Evolutionary conservation across 2,113 vertebrate species (phyloP).

Genomic region (Neotragus moschatus): DNA sequence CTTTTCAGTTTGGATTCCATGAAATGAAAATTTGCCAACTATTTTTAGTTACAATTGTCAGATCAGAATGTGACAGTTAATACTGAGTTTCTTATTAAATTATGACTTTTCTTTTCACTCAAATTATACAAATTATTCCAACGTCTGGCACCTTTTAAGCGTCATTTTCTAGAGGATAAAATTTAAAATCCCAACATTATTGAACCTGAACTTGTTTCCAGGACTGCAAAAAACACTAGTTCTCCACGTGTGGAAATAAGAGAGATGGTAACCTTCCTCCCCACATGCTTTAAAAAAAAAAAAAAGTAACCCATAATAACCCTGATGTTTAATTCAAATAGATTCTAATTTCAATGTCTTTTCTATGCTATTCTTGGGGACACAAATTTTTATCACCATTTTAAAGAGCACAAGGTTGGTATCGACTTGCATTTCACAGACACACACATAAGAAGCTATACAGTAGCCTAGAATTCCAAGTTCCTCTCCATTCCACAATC

Average conservation of each 20-base stretch:
- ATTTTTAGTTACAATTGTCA: neutral
- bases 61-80: neutral
- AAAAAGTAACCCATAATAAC: neutral
- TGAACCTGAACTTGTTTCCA: conserved; percentile 1
- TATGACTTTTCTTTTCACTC: neutral
- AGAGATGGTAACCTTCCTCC: neutral
- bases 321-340: neutral
- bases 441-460: neutral
- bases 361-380: neutral
- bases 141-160: neutral
- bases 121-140: neutral
- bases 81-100: conserved; percentile 11
- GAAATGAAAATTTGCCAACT: neutral
- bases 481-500: neutral
- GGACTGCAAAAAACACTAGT: neutral
- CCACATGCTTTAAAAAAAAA: neutral
- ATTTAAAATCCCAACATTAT: neutral
- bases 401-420: neutral
- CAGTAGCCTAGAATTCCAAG: neutral
- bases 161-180: neutral
- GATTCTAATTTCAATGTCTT: neutral
- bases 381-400: neutral
- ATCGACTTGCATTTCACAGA: neutral
- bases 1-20: neutral
- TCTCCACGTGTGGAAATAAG: neutral